Conservation (phyloP, 1,140 invertebrate species). For the Leptinotarsa lineolata region DNA sequence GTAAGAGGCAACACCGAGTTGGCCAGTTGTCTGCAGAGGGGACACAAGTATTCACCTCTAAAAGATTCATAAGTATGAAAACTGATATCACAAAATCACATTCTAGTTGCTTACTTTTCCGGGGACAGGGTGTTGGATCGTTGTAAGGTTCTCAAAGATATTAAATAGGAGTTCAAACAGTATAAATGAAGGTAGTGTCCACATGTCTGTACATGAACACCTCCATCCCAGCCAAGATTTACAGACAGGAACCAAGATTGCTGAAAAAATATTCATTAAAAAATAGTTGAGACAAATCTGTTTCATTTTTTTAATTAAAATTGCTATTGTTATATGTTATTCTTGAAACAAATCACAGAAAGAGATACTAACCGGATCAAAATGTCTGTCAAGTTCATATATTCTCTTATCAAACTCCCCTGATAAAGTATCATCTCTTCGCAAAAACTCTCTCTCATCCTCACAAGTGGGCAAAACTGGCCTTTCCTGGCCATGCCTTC, state of each 20-base stretch:
- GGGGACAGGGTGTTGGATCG: slow-evolving; percentile 73
- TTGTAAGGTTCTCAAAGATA: slow-evolving; percentile 77
- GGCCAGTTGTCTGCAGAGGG: slow-evolving; percentile 89
- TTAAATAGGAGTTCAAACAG: slow-evolving; percentile 87
- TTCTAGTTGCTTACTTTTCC: slow-evolving; percentile 56
- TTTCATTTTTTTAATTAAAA: too few species aligned
- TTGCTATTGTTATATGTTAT: not conserved
- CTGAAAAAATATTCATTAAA: slow-evolving; percentile 40
- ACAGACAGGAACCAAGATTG: slow-evolving; percentile 83
- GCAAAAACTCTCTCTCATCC: slow-evolving; percentile 61
- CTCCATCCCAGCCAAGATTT: slow-evolving; percentile 90
- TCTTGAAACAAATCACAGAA: not conserved
- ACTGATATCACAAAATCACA: slow-evolving; percentile 14
- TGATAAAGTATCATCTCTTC: slow-evolving; percentile 64
- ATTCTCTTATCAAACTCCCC: slow-evolving; percentile 70
- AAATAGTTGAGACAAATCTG: too few species aligned
- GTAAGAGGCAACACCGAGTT: slow-evolving; percentile 90
- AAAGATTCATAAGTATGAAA: slow-evolving; percentile 31
- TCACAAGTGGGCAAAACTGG: slow-evolving; percentile 69
- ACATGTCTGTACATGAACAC: slow-evolving; percentile 93
- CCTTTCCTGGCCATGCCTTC: slow-evolving; percentile 62
- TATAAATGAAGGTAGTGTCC: slow-evolving; percentile 94
- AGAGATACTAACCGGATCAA: slow-evolving; percentile 66
- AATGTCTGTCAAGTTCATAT: slow-evolving; percentile 72
- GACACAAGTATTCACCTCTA: slow-evolving; percentile 90